These are phyloP conservation scores for Antennarius maculatus DNA, from an alignment of 2,797 vertebrate species.

Conservation along the genomic window DNA sequence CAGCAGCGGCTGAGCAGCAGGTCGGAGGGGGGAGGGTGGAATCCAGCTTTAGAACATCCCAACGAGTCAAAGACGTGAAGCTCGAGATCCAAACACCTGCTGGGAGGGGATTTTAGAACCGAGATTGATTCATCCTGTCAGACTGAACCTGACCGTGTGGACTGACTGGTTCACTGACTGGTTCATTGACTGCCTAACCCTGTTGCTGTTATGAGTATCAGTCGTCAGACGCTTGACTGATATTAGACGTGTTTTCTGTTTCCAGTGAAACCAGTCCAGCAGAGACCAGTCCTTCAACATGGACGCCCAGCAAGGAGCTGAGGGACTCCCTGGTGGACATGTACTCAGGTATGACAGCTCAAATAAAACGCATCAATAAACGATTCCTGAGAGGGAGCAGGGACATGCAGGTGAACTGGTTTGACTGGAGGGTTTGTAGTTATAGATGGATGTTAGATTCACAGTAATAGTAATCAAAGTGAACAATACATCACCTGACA, in stretches of 20 bases:
- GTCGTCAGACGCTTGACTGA: too few species aligned
- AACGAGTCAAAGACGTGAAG: background rate
- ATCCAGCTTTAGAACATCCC: background rate
- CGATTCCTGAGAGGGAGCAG: background rate
- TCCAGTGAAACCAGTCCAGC: constrained; percentile 62
- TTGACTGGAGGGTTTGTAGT: background rate
- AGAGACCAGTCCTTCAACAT: constrained; percentile 33
- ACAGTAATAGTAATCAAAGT: too few species aligned
- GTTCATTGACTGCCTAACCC: background rate
- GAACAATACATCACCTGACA: too few species aligned
- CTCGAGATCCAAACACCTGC: background rate
- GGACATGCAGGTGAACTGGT: background rate
- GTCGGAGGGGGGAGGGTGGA: background rate
- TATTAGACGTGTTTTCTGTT: background rate
- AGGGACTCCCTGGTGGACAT: constrained; percentile 72
- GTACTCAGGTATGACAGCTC: constrained; percentile 67
- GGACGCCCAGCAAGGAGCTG: constrained; percentile 71
- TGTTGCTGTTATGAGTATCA: background rate
- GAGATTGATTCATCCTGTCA: too few species aligned
- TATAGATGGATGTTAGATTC: background rate
- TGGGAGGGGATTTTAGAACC: background rate
- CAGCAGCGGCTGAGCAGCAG: constrained; percentile 64
- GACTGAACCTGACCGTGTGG: too few species aligned
- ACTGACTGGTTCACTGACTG: background rate
- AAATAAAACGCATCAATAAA: background rate